Conservation (phyloP, 35 echinoderm and acorn worm genomes). For the Lytechinus variegatus region DNA sequence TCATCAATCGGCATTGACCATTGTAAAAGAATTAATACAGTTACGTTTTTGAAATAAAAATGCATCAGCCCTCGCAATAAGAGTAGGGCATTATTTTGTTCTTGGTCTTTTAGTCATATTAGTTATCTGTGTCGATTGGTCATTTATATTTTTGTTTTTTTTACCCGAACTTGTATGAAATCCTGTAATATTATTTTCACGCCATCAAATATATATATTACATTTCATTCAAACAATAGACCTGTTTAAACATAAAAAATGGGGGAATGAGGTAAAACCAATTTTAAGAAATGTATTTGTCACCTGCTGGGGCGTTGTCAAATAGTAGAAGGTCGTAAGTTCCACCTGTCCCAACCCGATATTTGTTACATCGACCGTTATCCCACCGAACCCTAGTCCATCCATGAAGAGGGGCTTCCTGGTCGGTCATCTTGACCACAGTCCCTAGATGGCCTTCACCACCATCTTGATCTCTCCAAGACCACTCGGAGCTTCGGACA, state of each 20-base stretch:
- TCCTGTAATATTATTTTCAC: neutral
- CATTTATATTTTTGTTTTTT: neutral
- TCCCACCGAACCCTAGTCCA: slow-evolving; percentile 92
- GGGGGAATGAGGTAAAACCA: neutral
- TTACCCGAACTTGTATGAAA: neutral
- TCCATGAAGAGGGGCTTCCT: slow-evolving; percentile 60
- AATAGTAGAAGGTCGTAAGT: slow-evolving; percentile 75
- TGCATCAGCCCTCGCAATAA: no score
- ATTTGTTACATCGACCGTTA: slow-evolving; percentile 83
- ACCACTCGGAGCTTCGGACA: slow-evolving; percentile 85
- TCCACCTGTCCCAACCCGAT: slow-evolving; percentile 72
- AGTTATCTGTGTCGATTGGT: no score
- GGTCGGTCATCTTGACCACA: slow-evolving; percentile 70
- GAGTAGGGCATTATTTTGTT: no score
- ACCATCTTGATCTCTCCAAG: slow-evolving; percentile 89
- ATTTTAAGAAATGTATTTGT: neutral
- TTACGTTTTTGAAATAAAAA: no score
- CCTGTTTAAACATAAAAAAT: neutral
- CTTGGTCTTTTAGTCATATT: no score
- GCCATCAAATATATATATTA: neutral
- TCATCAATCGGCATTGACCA: no score
- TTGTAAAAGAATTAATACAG: no score
- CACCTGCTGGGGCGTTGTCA: slow-evolving; percentile 92
- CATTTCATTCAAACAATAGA: neutral
- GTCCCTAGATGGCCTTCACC: slow-evolving; percentile 92